Conservation (phyloP, 1,140 invertebrate genomes). For the Conus ventricosus region DNA sequence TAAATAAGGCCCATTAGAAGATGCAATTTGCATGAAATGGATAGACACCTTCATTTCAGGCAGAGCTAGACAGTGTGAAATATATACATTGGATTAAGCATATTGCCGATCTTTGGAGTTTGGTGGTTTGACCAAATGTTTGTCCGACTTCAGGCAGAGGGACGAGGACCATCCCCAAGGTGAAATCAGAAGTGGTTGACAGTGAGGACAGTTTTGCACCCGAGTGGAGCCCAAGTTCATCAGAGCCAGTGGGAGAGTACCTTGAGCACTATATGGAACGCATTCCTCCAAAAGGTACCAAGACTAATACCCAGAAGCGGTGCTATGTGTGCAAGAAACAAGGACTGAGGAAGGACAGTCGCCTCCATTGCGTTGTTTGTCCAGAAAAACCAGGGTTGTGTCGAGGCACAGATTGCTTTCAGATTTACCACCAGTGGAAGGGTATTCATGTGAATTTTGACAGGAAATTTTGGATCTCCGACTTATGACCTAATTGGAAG, state of each 20-base stretch:
- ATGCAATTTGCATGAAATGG: no score
- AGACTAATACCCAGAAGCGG: conserved; percentile 23
- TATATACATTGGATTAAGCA: no score
- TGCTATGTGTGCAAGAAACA: conserved; percentile 1
- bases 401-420: conserved; percentile 19
- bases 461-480: background rate
- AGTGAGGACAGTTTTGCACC: background rate
- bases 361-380: conserved; percentile 5
- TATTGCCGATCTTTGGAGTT: background rate
- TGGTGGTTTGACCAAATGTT: background rate
- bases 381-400: conserved; percentile 29
- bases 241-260: background rate
- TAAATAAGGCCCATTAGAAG: no score
- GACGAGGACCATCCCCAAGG: background rate
- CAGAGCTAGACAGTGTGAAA: background rate
- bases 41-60: background rate
- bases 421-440: conserved; percentile 23
- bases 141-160: background rate
- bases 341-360: conserved; percentile 20
- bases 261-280: conserved; percentile 7
- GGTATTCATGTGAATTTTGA: background rate
- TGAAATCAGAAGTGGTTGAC: background rate
- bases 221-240: background rate
- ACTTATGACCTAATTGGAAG: background rate
- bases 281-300: conserved; percentile 3